Evolutionary conservation across 1,140 invertebrate species (phyloP).

Genomic region (Apis dorsata): DNA sequence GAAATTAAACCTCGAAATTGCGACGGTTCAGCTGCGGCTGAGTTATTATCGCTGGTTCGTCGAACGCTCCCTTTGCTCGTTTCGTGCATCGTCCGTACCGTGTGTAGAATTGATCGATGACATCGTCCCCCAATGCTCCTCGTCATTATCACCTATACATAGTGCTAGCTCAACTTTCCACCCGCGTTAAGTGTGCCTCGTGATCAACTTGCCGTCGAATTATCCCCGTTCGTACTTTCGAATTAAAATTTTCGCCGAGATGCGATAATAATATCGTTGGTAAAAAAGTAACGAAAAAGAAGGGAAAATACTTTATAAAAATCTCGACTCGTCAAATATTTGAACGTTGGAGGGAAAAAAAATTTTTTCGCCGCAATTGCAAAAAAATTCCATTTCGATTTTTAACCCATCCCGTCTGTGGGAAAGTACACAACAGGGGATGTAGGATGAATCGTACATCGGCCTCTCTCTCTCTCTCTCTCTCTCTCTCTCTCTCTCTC

Average conservation of each 20-base stretch:
- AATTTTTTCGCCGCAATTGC: too few relatives aligned
- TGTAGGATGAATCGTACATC: too few relatives aligned
- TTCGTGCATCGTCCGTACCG: constrained; percentile 10
- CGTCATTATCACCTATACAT: constrained; percentile 14
- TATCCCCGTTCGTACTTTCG: neutral
- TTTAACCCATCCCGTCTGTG: too few relatives aligned
- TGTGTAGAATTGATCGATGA: constrained; percentile 39
- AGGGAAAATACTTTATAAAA: too few relatives aligned
- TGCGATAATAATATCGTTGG: too few relatives aligned
- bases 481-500: too few relatives aligned
- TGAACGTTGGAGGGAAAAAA: too few relatives aligned
- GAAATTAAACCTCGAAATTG: constrained; percentile 48
- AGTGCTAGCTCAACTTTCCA: constrained; percentile 23
- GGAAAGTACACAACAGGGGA: too few relatives aligned
- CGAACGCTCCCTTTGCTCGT: neutral
- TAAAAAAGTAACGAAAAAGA: too few relatives aligned
- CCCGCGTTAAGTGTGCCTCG: constrained; percentile 10
- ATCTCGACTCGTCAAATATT: too few relatives aligned
- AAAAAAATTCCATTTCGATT: too few relatives aligned
- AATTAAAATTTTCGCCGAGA: neutral
- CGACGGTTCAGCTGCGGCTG: neutral
- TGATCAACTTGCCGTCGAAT: constrained; percentile 27
- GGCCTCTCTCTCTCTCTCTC: too few relatives aligned
- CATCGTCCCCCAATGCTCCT: neutral
- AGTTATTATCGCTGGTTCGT: constrained; percentile 11